Conservation (phyloP, 2,888 invertebrate species). For the Flexamia atlantica region DNA sequence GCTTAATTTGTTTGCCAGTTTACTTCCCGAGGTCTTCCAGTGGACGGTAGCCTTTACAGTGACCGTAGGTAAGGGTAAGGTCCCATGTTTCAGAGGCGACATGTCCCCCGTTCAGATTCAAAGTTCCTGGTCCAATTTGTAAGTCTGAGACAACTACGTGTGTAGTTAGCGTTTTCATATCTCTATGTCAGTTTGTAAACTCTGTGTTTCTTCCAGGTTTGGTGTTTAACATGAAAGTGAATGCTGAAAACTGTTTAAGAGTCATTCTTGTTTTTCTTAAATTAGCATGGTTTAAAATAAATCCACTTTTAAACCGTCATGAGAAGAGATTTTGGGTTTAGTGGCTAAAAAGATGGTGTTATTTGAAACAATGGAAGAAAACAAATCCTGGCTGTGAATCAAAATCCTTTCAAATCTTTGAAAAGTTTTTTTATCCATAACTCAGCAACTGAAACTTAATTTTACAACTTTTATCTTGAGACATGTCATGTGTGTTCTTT, state of each 20-base stretch:
- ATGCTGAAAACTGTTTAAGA: slow-evolving; percentile 7
- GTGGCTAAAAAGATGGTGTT: no score
- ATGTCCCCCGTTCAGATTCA: slow-evolving; percentile 74
- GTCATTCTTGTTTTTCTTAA: background rate
- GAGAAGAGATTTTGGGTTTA: no score
- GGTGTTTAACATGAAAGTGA: slow-evolving; percentile 19
- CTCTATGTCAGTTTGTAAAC: slow-evolving; percentile 20
- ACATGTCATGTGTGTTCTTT: no score
- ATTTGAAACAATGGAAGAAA: no score
- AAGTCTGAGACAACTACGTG: slow-evolving; percentile 71
- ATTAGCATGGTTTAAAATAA: slow-evolving; percentile 1
- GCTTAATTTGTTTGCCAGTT: slow-evolving; percentile 45
- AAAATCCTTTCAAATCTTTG: no score
- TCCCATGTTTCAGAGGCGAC: slow-evolving; percentile 78
- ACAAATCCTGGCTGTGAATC: no score
- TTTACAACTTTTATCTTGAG: no score
- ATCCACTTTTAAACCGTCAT: background rate
- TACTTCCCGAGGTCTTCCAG: slow-evolving; percentile 31
- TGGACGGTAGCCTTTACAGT: slow-evolving; percentile 35
- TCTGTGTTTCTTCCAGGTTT: slow-evolving; percentile 15
- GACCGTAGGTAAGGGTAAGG: slow-evolving; percentile 68
- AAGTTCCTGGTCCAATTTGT: slow-evolving; percentile 74
- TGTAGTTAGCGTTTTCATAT: slow-evolving; percentile 20
- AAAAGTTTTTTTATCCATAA: no score
- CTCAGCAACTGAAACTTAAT: no score